A percentile compares a stretch with the other conserved stretches of the same genome.
Evolutionary conservation across 2,797 vertebrate genomes (phyloP).

Genomic region (Acanthurus tractus): DNA sequence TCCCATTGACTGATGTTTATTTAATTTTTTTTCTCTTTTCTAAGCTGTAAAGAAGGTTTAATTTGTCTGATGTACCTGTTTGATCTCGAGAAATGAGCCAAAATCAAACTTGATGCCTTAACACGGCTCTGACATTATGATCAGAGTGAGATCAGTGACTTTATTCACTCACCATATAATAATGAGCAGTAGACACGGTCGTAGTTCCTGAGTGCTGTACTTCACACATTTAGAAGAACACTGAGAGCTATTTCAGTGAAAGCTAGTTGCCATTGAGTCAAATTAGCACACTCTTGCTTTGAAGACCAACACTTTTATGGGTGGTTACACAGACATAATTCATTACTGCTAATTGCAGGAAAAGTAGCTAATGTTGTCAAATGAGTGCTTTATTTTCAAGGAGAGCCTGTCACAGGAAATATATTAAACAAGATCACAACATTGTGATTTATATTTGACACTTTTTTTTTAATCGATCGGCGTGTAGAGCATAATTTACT

Average conservation of each 20-base stretch:
- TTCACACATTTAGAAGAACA: slow-evolving; percentile 57
- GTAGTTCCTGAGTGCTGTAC: slow-evolving; percentile 35
- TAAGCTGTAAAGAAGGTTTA: background rate
- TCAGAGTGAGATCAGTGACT: slow-evolving; percentile 51
- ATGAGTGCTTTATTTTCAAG: slow-evolving; percentile 62
- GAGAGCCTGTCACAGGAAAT: slow-evolving; percentile 58
- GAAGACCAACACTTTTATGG: slow-evolving; percentile 64
- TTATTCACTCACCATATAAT: slow-evolving; percentile 31
- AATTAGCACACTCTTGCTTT: slow-evolving; percentile 65
- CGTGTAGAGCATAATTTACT: slow-evolving; percentile 52
- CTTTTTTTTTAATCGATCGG: slow-evolving; percentile 56
- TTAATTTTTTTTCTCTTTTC: background rate
- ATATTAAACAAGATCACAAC: slow-evolving; percentile 60
- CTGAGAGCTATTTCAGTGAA: slow-evolving; percentile 47
- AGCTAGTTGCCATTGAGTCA: slow-evolving; percentile 57
- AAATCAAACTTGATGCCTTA: slow-evolving; percentile 26
- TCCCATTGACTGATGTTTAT: background rate
- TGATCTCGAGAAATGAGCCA: slow-evolving; percentile 17
- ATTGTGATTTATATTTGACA: slow-evolving; percentile 60
- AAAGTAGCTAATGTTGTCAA: slow-evolving; percentile 70
- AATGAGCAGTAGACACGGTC: slow-evolving; percentile 43
- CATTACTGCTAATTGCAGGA: slow-evolving; percentile 73
- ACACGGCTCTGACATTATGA: slow-evolving; percentile 35
- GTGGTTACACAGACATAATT: slow-evolving; percentile 68
- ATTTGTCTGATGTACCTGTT: slow-evolving; percentile 4